phyloP scores from a whole-genome alignment of 2,888 invertebrate species.

The Drosophila basisetae region DNA sequence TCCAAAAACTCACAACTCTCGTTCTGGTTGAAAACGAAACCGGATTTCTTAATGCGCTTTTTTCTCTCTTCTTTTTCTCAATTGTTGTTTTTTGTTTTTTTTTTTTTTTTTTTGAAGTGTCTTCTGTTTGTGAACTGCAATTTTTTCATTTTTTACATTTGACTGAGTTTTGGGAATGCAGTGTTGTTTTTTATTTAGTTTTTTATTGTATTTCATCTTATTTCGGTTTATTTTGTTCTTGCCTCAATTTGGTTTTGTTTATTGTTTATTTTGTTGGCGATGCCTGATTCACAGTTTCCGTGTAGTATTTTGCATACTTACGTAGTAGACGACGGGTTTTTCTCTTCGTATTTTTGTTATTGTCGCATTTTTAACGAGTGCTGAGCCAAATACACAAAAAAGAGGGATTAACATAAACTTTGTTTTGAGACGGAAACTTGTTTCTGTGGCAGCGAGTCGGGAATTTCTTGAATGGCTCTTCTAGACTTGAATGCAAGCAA shows the following conservation, averaged over 20 bases:
- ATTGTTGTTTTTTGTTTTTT: conserved; percentile 7
- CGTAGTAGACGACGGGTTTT: conserved; percentile 52
- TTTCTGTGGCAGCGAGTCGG: conserved; percentile 27
- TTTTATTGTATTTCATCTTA: conserved; percentile 57
- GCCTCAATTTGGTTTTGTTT: conserved; percentile 30
- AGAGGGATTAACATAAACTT: conserved; percentile 46
- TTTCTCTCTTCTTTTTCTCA: conserved; percentile 5
- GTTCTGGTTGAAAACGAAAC: conserved; percentile 82
- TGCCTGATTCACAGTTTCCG: conserved; percentile 67
- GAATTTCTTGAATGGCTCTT: conserved; percentile 50
- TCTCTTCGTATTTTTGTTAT: conserved; percentile 10
- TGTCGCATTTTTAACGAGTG: conserved; percentile 25
- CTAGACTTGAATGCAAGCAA: conserved; percentile 32
- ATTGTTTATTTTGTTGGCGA: conserved; percentile 24
- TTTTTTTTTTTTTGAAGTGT: conserved; percentile 67
- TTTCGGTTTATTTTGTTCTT: conserved; percentile 48
- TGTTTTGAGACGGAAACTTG: conserved; percentile 64
- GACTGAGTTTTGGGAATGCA: conserved; percentile 77
- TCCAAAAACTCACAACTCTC: conserved; percentile 55
- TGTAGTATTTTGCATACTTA: conserved; percentile 59
- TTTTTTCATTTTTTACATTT: conserved; percentile 59
- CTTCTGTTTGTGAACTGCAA: conserved; percentile 46
- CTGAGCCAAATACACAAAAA: conserved; percentile 10
- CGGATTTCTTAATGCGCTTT: conserved; percentile 76
- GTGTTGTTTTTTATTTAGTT: conserved; percentile 28